These are phyloP conservation scores for Okamejei kenojei DNA, from an alignment of 2,797 vertebrate genomes.

Conservation along the genomic window DNA sequence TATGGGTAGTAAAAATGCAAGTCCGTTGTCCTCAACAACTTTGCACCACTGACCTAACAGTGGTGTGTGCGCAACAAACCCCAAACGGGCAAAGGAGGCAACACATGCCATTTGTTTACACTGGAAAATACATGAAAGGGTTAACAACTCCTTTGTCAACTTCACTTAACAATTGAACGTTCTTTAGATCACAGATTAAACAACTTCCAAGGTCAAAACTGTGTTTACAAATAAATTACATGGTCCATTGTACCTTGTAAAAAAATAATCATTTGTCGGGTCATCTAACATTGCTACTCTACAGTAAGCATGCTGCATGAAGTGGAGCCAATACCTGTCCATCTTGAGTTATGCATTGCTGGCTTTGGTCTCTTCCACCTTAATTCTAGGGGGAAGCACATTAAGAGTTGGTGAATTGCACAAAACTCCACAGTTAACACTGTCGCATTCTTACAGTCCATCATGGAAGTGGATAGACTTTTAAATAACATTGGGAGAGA, in stretches of 20 bases:
- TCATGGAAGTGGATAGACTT: no score
- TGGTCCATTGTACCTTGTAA: slow-evolving; percentile 38
- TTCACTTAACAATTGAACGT: slow-evolving; percentile 35
- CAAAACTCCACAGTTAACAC: neutral
- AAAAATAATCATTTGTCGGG: slow-evolving; percentile 35
- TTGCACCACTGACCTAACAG: neutral
- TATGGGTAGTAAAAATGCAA: slow-evolving; percentile 34
- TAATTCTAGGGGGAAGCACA: slow-evolving; percentile 25
- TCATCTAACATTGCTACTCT: slow-evolving; percentile 33
- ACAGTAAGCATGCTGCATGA: slow-evolving; percentile 31
- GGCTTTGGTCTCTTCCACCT: slow-evolving; percentile 32
- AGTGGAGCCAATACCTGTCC: neutral
- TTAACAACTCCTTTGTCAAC: slow-evolving; percentile 36
- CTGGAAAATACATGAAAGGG: slow-evolving; percentile 34
- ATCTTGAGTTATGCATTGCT: slow-evolving; percentile 36
- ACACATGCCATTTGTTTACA: slow-evolving; percentile 36
- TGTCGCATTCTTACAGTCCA: neutral
- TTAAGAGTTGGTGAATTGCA: slow-evolving; percentile 11
- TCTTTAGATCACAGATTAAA: slow-evolving; percentile 32
- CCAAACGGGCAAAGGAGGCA: neutral
- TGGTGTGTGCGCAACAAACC: slow-evolving; percentile 22
- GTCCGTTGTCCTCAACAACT: slow-evolving; percentile 12
- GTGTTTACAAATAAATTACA: slow-evolving; percentile 58
- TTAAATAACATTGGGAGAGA: no score
- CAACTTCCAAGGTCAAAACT: slow-evolving; percentile 49